phyloP scores from a whole-genome alignment of 92 coral and sea anemone genomes.

The Porites divaricata region DNA sequence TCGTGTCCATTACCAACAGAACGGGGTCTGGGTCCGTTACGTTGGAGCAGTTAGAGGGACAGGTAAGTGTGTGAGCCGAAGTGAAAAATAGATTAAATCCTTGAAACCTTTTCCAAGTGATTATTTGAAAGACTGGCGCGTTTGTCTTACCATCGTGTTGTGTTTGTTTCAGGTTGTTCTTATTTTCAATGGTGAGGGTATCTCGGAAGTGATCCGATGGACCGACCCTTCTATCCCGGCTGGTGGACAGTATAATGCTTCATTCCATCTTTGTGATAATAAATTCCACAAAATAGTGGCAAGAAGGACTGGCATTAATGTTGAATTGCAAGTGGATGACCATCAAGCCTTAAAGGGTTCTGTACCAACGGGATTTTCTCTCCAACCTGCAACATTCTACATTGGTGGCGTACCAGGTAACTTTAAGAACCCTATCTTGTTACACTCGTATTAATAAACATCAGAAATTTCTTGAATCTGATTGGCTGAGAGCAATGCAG shows the following conservation, averaged over 20 bases:
- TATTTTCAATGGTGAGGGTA: constrained; percentile 58
- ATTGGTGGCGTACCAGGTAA: constrained; percentile 97
- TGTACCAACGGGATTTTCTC: constrained; percentile 47
- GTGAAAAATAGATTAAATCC: too few relatives aligned
- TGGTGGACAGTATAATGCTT: constrained; percentile 76
- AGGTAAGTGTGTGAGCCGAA: constrained; percentile 62
- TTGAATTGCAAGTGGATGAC: constrained; percentile 71
- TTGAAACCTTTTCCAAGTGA: neutral
- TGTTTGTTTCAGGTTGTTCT: constrained; percentile 68
- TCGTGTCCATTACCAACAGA: constrained; percentile 67
- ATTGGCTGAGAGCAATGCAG: too few relatives aligned
- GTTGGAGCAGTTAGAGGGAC: constrained; percentile 88
- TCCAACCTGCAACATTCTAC: constrained; percentile 74
- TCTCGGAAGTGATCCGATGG: constrained; percentile 73
- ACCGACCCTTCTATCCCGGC: constrained; percentile 76
- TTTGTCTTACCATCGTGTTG: neutral
- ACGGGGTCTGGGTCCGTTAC: constrained; percentile 68
- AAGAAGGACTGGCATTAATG: constrained; percentile 39
- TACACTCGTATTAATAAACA: neutral
- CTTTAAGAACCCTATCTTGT: neutral
- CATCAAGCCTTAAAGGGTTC: constrained; percentile 39
- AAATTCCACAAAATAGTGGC: constrained; percentile 75
- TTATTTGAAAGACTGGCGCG: neutral
- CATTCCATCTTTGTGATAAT: constrained; percentile 90
- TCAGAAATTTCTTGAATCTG: too few relatives aligned